Conservation (phyloP, 2,113 vertebrate species). For the Misgurnus anguillicaudatus region DNA sequence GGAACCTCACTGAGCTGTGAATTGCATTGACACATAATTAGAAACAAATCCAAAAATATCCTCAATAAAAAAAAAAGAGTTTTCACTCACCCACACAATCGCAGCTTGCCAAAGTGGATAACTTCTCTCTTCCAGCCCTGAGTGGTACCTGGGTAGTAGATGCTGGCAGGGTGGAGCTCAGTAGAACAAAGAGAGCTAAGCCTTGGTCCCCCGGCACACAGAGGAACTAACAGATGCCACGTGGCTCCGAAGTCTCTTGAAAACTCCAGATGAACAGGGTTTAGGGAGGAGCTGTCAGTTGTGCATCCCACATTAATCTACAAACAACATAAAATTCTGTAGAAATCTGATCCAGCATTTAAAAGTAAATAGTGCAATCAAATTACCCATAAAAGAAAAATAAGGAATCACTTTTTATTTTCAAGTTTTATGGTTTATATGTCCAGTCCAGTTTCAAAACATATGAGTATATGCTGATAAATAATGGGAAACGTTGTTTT, state of each 20-base stretch:
- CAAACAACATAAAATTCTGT: not conserved
- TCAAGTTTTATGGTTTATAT: no score
- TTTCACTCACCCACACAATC: slow-evolving; percentile 89
- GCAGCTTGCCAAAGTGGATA: slow-evolving; percentile 90
- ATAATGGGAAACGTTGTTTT: no score
- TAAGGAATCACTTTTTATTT: no score
- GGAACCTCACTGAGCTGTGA: slow-evolving; percentile 89
- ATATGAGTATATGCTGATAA: no score
- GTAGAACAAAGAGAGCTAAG: slow-evolving; percentile 92
- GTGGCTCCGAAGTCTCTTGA: slow-evolving; percentile 94
- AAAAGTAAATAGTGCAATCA: not conserved
- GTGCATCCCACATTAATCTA: slow-evolving; percentile 97
- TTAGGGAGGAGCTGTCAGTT: slow-evolving; percentile 85
- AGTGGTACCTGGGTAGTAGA: slow-evolving; percentile 91
- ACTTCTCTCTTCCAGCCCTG: slow-evolving; percentile 95
- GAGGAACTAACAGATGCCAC: slow-evolving; percentile 92
- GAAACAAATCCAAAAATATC: not conserved
- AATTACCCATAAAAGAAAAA: not conserved
- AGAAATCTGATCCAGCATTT: not conserved
- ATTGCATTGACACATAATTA: slow-evolving; percentile 7
- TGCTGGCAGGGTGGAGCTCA: slow-evolving; percentile 91
- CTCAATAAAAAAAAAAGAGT: not conserved
- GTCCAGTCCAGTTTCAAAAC: no score
- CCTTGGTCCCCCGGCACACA: slow-evolving; percentile 90
- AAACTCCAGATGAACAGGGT: slow-evolving; percentile 90